Conservation (phyloP, 2,113 vertebrate genomes). For the Psophia crepitans region DNA sequence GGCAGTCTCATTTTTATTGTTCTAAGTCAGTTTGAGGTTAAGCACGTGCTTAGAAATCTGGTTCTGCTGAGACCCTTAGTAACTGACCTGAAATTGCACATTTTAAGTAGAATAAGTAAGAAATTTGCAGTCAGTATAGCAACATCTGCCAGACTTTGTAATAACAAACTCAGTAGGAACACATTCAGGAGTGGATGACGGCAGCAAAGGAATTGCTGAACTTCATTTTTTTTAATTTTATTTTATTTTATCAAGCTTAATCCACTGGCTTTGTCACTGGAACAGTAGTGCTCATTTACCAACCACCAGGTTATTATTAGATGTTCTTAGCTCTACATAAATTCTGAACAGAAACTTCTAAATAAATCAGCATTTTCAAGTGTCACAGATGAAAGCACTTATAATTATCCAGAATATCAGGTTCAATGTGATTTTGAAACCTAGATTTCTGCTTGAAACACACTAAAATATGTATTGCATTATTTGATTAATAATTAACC, state of each 20-base stretch:
- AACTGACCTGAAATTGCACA: background rate
- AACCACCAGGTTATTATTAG: slow-evolving; percentile 43
- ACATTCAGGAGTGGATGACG: background rate
- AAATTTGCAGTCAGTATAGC: background rate
- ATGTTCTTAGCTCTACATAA: slow-evolving; percentile 17
- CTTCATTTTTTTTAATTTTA: background rate
- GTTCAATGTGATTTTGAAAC: slow-evolving; percentile 30
- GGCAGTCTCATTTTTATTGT: background rate
- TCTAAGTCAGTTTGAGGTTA: background rate
- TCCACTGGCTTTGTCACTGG: background rate
- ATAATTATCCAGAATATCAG: slow-evolving; percentile 4
- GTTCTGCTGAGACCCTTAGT: background rate
- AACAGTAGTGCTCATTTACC: slow-evolving; percentile 4
- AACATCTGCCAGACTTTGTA: slow-evolving; percentile 32
- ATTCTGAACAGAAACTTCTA: slow-evolving; percentile 32
- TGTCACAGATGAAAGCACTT: slow-evolving; percentile 7
- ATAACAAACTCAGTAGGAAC: slow-evolving; percentile 24
- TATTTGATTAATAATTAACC: slow-evolving; percentile 48
- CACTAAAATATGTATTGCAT: background rate
- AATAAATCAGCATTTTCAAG: slow-evolving; percentile 40
- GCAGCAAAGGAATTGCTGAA: slow-evolving; percentile 8
- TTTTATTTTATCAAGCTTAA: slow-evolving; percentile 33
- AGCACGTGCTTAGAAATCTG: background rate
- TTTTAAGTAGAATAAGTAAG: background rate
- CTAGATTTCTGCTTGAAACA: slow-evolving; percentile 10